Conservation (phyloP, 2,797 vertebrate species). For the Phoebastria nigripes region DNA sequence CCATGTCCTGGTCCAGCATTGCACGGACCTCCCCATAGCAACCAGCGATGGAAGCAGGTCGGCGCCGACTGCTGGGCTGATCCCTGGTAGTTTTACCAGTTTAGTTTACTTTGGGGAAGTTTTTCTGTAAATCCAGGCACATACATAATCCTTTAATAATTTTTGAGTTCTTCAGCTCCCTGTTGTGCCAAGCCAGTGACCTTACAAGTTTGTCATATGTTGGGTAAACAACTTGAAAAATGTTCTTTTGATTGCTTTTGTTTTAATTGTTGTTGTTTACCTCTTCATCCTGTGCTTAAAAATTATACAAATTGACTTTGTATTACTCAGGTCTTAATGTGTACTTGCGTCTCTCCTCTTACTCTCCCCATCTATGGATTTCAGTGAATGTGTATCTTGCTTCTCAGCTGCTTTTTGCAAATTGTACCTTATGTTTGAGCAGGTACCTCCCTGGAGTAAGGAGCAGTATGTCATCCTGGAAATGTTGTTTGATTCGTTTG, state of each 20-base stretch:
- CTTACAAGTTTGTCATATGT: background rate
- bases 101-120: background rate
- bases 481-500: background rate
- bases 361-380: background rate
- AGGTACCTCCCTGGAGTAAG: background rate
- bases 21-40: too few relatives aligned
- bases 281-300: background rate
- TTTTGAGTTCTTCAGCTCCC: background rate
- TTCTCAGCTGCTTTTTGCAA: background rate
- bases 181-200: background rate
- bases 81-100: background rate
- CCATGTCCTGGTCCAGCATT: background rate
- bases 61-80: too few relatives aligned
- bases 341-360: background rate
- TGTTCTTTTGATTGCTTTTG: background rate
- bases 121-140: background rate
- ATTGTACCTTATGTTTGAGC: background rate
- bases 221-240: background rate
- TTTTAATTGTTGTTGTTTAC: background rate
- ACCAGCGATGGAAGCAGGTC: accelerated
- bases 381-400: background rate
- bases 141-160: background rate
- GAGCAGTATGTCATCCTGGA: background rate
- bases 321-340: background rate
- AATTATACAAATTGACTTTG: background rate